A percentile compares a stretch with the other conserved stretches of the same genome.
phyloP scores from a whole-genome alignment of 2,888 invertebrate species.

The Drosophila anceps region DNA sequence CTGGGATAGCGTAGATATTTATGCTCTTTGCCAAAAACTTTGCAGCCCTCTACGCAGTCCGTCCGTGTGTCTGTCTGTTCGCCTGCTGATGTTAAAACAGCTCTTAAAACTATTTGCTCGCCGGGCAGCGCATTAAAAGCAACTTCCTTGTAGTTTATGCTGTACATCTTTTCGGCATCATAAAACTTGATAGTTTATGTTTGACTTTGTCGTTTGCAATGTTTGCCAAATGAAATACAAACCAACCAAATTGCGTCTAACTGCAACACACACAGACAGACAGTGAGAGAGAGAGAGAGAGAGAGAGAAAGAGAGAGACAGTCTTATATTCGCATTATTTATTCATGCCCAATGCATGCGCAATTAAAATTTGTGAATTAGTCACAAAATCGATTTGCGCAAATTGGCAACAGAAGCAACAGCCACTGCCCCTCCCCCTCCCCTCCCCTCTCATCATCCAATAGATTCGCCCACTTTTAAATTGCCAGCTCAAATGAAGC shows the following conservation, averaged over 20 bases:
- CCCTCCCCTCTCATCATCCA: background rate
- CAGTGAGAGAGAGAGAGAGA: background rate
- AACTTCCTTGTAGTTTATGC: slow-evolving; percentile 46
- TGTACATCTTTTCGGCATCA: slow-evolving; percentile 64
- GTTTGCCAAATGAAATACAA: slow-evolving; percentile 58
- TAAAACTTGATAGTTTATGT: slow-evolving; percentile 77
- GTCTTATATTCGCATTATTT: slow-evolving; percentile 66
- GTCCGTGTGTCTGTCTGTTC: background rate
- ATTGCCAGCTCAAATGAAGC: slow-evolving; percentile 53
- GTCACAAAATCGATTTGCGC: slow-evolving; percentile 74
- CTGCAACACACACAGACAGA: slow-evolving; percentile 26
- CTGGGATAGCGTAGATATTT: slow-evolving; percentile 67
- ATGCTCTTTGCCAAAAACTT: slow-evolving; percentile 78
- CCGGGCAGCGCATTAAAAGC: slow-evolving; percentile 62
- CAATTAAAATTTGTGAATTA: slow-evolving; percentile 75
- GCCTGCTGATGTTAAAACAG: slow-evolving; percentile 24
- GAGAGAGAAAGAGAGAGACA: slow-evolving; percentile 1
- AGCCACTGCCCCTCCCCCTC: background rate
- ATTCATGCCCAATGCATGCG: slow-evolving; percentile 74
- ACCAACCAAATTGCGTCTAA: slow-evolving; percentile 36
- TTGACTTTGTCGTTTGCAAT: slow-evolving; percentile 46
- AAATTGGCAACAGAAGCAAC: slow-evolving; percentile 53
- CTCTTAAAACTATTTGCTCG: slow-evolving; percentile 68
- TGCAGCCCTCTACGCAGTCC: slow-evolving; percentile 40
- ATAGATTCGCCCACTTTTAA: slow-evolving; percentile 8